These are phyloP conservation scores for Caenorhabditis sinica DNA, from an alignment of 2,888 invertebrate genomes.

Conservation along the genomic window DNA sequence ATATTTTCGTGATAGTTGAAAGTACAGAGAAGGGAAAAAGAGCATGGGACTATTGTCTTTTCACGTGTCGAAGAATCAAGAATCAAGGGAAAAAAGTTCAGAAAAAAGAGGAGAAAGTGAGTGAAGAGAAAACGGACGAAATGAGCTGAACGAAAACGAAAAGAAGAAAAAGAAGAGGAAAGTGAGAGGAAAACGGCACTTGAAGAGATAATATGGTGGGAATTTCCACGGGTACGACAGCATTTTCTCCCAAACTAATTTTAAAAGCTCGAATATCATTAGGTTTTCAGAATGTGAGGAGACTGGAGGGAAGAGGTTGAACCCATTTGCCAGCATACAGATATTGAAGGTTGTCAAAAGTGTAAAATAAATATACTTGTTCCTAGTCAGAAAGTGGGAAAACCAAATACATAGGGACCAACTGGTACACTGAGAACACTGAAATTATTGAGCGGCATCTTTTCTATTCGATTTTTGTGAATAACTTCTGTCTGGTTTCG, in stretches of 20 bases:
- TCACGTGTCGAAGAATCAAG: constrained; percentile 9
- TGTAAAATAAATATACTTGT: no score
- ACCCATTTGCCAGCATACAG: no score
- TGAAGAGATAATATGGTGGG: constrained; percentile 31
- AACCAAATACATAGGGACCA: constrained; percentile 5
- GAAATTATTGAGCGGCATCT: no score
- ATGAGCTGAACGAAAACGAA: constrained; percentile 8
- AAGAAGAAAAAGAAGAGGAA: constrained; percentile 1
- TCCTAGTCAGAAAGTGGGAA: no score
- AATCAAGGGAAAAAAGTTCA: constrained; percentile 14
- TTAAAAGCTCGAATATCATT: no score
- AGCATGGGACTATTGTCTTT: background rate
- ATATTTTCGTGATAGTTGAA: background rate
- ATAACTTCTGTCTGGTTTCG: no score
- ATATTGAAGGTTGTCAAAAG: no score
- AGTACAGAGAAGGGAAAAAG: background rate
- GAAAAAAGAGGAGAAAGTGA: background rate
- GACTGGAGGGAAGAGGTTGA: no score
- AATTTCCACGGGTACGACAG: background rate
- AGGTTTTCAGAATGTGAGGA: no score
- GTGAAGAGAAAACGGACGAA: background rate
- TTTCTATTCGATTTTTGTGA: no score
- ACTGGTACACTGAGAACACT: background rate
- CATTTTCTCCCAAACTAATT: background rate
- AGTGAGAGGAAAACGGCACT: constrained; percentile 11